phyloP scores from a whole-genome alignment of 2,888 invertebrate species.

The Achlya flavicornis region DNA sequence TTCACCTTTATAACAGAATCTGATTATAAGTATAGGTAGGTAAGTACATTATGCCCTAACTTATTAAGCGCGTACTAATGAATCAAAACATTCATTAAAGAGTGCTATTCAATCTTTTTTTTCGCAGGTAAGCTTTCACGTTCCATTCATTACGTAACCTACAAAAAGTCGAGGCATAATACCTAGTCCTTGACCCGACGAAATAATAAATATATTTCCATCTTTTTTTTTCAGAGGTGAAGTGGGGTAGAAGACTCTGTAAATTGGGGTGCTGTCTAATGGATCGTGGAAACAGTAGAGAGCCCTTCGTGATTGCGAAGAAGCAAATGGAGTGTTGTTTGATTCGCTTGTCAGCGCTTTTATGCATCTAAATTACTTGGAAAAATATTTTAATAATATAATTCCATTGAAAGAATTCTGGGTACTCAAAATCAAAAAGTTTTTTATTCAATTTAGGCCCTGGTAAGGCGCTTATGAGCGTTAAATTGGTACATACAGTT shows the following conservation, averaged over 20 bases:
- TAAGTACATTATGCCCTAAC: too few relatives aligned
- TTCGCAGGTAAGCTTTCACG: constrained; percentile 28
- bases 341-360: constrained; percentile 54
- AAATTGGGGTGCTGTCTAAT: constrained; percentile 65
- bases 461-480: too few relatives aligned
- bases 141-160: constrained; percentile 42
- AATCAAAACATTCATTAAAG: constrained; percentile 13
- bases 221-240: constrained; percentile 39
- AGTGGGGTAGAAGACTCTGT: constrained; percentile 43
- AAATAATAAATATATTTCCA: constrained; percentile 53
- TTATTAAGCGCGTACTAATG: background rate
- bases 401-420: background rate
- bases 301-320: constrained; percentile 38
- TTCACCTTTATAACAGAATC: too few relatives aligned
- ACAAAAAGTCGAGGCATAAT: constrained; percentile 39
- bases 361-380: constrained; percentile 41
- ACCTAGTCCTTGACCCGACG: constrained; percentile 43
- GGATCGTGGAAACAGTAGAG: constrained; percentile 55
- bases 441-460: too few relatives aligned
- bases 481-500: too few relatives aligned
- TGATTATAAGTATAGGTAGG: too few relatives aligned
- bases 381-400: constrained; percentile 2
- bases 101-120: constrained; percentile 19
- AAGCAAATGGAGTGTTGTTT: constrained; percentile 46
- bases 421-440: too few relatives aligned